Base-by-base conservation (phyloP, 1,140 invertebrate genomes). In the Dendroctonus ponderosae region DNA sequence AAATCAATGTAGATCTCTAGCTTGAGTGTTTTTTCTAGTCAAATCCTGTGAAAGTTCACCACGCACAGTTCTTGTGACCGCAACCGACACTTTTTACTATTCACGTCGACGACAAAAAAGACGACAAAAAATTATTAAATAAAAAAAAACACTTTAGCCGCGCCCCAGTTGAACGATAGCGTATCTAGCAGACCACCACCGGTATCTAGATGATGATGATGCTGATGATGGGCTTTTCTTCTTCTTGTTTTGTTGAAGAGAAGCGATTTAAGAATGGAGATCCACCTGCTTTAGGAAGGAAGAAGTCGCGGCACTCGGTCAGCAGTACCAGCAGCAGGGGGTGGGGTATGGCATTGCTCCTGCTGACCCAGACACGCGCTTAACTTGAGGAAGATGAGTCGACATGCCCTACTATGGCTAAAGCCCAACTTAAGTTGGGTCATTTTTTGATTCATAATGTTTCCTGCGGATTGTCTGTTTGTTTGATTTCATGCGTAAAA, bases 311-410 rank as follows among this genome's bases (percentile, higher is more conserved):
- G 40, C 56, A 61, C 64, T 61, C 56, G 56, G 64, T 66, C 64
- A 61, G 48, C 58, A 59, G 56, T 56, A 66, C 64, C 56, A 43
- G 62, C 48, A 46, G 64, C 57, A 66, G 56, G 64, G 56, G 64
- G 64, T 59, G 64, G 58, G 64, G 56, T 56, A 54, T 41, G 61
- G 53, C 53, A 40, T 14, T 65, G 41, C 54, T 65, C 83, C 82
- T 82, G 80, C 80, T 83, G 83, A 83, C 82, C 83, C 83, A 84
- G 83, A 84, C 83, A 82, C 79, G 63, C 58, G 74, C 75, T 63
- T 75, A 78, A 63, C 62, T 54, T 54, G 58, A 60, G 38, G 58
- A 60, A 48, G 51, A 41, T 49, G 62, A 63, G 54, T 37, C 51
- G 62, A 63, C 62, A 56, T 63, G 58, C 63, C 50, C 64, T 60